Conservation (phyloP, 2,888 invertebrate species). For the Chrysolina oricalcia region DNA sequence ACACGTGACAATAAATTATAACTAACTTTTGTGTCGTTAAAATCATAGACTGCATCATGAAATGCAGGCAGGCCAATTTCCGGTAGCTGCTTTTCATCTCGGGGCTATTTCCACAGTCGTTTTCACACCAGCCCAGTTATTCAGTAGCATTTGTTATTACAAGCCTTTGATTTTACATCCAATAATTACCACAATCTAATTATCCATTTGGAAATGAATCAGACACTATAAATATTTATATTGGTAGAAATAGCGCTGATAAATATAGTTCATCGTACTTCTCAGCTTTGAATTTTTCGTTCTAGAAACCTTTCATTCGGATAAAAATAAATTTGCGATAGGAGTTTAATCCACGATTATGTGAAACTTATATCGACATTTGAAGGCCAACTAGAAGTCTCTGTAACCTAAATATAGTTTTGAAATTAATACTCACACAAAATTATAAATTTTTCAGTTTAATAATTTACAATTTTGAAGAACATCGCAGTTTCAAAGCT, state of each 20-base stretch:
- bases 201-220: neutral
- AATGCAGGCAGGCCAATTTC: too few relatives aligned
- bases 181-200: slow-evolving; percentile 4
- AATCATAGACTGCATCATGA: too few relatives aligned
- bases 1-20: neutral
- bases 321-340: slow-evolving; percentile 11
- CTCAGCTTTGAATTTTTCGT: neutral
- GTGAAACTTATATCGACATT: neutral
- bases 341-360: neutral
- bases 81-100: neutral
- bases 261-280: slow-evolving; percentile 19
- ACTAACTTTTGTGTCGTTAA: too few relatives aligned
- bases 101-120: neutral
- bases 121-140: neutral
- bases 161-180: neutral
- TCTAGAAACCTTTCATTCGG: neutral
- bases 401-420: neutral
- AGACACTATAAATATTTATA: slow-evolving; percentile 18
- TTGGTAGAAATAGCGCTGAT: neutral
- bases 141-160: neutral
- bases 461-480: too few relatives aligned
- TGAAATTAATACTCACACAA: neutral
- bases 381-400: neutral
- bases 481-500: too few relatives aligned
- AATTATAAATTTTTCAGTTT: neutral